Base-by-base conservation (phyloP, 2,888 invertebrate genomes). In the Ormyrus thymus region DNA sequence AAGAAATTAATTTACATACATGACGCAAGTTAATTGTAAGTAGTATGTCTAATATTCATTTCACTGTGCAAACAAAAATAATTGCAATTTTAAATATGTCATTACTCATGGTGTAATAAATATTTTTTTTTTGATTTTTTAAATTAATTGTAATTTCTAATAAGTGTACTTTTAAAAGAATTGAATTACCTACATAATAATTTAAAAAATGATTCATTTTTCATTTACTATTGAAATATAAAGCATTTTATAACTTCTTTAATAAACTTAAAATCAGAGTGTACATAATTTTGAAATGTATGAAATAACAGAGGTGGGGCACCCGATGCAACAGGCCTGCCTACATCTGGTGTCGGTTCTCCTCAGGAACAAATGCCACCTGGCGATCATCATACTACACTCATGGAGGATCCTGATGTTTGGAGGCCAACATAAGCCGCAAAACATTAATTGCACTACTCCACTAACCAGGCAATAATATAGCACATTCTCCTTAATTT, bases 391-490 rank as follows among this genome's bases (percentile, higher is more conserved):
- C 94, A 93, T 92, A 94, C 95, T 88, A 96, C 96, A 82, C 93
- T 96, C 86, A 96, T 97, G 96, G 96, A 96, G 92, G 96, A 97
- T 92, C 96, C 96, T 82, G 96, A 96, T 92, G 96, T 96, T 88
- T 97, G 96, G 96, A 95, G 96, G 91, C 96, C 96, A 89, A 96
- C 96, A 93, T 96, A 96, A 95, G 93, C 92, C 85, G 84, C 84
- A 86, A 86, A 82, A 84, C 80, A 86, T 85, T 87, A 84, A 87
- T 87, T 85, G 84, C 88, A 86, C 84, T 85, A 86, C 87, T 86
- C 87, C 87, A 87, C 85, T 90, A 88, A 90, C 86, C 86, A 89
- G 90, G 89, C 89, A 89, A 89, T 88, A 87, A 87, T 84, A 85
- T 83, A 84, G 71, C 55, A 61, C 76, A 70, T 29, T 29, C 56